These are phyloP conservation scores for Drosophila melanosoma DNA, from an alignment of 2,888 invertebrate species.

Conservation along the genomic window DNA sequence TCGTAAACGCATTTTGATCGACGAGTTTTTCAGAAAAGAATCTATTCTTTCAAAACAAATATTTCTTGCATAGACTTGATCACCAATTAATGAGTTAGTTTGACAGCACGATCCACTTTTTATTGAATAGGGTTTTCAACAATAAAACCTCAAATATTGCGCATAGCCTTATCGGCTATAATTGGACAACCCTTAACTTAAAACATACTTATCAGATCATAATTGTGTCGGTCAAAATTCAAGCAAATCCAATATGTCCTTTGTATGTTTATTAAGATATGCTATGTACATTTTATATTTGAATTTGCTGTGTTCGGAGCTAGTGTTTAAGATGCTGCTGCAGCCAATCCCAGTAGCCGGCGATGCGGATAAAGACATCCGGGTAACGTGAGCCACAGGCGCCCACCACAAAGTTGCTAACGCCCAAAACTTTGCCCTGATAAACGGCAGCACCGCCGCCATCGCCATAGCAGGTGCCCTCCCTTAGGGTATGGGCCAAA, in stretches of 20 bases:
- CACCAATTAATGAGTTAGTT: background rate
- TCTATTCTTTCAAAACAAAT: background rate
- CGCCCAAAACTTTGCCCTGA: slow-evolving; percentile 71
- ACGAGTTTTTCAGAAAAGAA: background rate
- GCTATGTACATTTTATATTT: background rate
- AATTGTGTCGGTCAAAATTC: background rate
- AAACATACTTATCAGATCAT: background rate
- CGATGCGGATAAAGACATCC: slow-evolving; percentile 71
- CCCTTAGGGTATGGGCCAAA: slow-evolving; percentile 69
- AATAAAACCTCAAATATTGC: background rate
- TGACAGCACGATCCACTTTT: background rate
- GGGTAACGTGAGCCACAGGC: slow-evolving; percentile 81
- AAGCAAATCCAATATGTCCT: background rate
- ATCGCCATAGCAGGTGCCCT: slow-evolving; percentile 83
- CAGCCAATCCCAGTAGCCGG: slow-evolving; percentile 64
- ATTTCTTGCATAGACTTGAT: background rate
- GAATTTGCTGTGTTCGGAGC: background rate
- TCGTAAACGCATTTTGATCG: background rate
- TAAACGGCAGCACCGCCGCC: slow-evolving; percentile 81
- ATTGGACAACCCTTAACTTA: background rate
- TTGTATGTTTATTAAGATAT: background rate
- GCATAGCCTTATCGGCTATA: background rate
- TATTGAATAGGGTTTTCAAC: background rate
- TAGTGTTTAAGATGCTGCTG: slow-evolving; percentile 54
- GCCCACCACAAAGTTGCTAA: slow-evolving; percentile 77